Base-by-base conservation (phyloP, 2,797 vertebrate genomes). In the Vireo griseus region DNA sequence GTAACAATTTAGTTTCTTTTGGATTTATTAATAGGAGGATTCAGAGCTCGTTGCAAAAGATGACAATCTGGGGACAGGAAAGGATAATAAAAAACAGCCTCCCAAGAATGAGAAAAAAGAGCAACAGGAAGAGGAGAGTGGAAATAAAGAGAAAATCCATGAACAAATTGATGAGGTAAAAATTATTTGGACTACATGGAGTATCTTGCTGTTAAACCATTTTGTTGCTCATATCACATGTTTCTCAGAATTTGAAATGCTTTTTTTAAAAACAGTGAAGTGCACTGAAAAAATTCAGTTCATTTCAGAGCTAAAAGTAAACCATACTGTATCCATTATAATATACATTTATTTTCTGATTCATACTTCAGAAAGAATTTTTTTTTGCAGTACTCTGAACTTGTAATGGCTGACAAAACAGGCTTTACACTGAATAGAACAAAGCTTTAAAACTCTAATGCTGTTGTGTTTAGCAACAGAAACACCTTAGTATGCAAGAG, bases 31-130 rank as follows among this genome's bases (percentile, higher is more conserved):
- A 84, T 17, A 99, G 99, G 98, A 98, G 25, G 98, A 99, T 90
- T 99, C 99, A 10, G 98, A 99, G 95, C 97, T 99, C 3, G 99
- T 99, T 72, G 99, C 99, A 78, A 99, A 99, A 96, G 99, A 99
- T 48, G 99, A 99, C 96, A 99, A 98, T 94, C 42, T 98, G 67
- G 98, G 98, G 39, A 92, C 97, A 84, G 98, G 97, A n/a, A 98
- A 98, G 62, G 98, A 98, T 97, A 97, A 99, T 86, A 98, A 98
- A 97, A 98, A 98, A 25, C 97, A 98, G 44, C 95, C 97, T 92
- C 94, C 98, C 71, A 97, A 98, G 94, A 97, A 99, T 10, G 96
- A 98, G 48, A 84, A 96, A 82, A 16, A 97, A 33, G 93, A 97
- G 48, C 95, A 98, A 39, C 96, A 97, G 88, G 94, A 97, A 0